phyloP scores from a whole-genome alignment of 2,113 vertebrate species.

The Semnopithecus entellus region DNA sequence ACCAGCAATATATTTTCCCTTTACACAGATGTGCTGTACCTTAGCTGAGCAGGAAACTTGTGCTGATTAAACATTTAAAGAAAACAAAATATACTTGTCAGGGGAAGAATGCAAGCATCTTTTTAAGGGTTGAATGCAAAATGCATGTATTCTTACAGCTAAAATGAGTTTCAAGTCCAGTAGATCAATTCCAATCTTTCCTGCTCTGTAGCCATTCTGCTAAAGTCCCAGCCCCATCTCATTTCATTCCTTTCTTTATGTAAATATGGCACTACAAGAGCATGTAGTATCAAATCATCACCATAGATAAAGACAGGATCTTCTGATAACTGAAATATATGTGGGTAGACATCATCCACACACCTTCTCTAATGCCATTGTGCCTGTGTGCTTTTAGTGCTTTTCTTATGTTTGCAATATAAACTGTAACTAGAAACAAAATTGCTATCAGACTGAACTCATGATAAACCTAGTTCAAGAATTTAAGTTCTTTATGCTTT shows the following conservation, averaged over 20 bases:
- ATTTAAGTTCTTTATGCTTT: neutral
- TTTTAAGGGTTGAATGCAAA: neutral
- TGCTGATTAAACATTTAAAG: constrained; percentile 28
- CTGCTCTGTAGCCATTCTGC: neutral
- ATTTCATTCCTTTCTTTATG: neutral
- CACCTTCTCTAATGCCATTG: neutral
- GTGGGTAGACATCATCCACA: neutral
- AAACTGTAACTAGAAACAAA: neutral
- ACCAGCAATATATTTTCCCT: neutral
- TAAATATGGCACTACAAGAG: neutral
- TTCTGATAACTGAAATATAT: constrained; percentile 30
- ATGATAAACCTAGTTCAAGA: neutral
- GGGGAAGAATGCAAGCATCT: constrained; percentile 45
- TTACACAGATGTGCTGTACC: neutral
- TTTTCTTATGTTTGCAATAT: neutral
- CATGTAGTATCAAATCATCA: neutral
- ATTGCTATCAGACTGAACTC: neutral
- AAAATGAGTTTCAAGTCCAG: constrained; percentile 43
- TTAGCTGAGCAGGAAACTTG: neutral
- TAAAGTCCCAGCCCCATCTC: neutral
- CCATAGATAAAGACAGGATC: neutral
- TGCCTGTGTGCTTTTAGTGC: neutral
- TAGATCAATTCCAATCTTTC: neutral
- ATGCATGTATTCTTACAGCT: constrained; percentile 3
- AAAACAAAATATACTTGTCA: constrained; percentile 33